Evolutionary conservation across 1,140 invertebrate species (phyloP).

Genomic region (Arctopsyche grandis): DNA sequence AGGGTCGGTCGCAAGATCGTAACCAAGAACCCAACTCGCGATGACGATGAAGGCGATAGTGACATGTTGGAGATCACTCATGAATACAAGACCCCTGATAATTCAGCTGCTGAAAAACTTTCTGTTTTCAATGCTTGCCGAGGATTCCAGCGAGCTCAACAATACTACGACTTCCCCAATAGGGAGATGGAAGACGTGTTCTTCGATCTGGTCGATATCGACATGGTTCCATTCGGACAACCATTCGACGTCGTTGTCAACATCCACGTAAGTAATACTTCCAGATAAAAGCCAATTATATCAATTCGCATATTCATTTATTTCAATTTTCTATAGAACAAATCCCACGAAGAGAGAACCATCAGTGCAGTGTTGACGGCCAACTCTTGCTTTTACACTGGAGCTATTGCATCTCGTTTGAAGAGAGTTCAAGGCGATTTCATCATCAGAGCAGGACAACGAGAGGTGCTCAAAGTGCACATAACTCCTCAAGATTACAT

Average conservation of each 20-base stretch:
- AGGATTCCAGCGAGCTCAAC: slow-evolving; percentile 68
- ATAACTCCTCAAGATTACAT: slow-evolving; percentile 71
- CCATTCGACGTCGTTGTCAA: slow-evolving; percentile 74
- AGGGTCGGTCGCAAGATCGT: slow-evolving; percentile 79
- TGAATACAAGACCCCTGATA: slow-evolving; percentile 78
- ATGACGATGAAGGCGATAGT: slow-evolving; percentile 71
- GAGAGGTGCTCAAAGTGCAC: slow-evolving; percentile 67
- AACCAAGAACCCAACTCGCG: slow-evolving; percentile 73
- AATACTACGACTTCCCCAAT: slow-evolving; percentile 69
- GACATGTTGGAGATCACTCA: slow-evolving; percentile 76
- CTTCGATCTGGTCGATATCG: slow-evolving; percentile 76
- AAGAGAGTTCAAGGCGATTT: slow-evolving; percentile 73
- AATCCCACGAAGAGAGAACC: slow-evolving; percentile 71
- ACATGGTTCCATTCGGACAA: slow-evolving; percentile 73
- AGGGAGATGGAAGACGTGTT: slow-evolving; percentile 70
- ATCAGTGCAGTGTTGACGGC: slow-evolving; percentile 72
- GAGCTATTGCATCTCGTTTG: slow-evolving; percentile 72
- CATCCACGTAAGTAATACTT: slow-evolving; percentile 65
- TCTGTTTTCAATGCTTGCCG: slow-evolving; percentile 73
- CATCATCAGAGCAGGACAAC: slow-evolving; percentile 66
- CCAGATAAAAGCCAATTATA: background rate
- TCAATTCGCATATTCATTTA: no score
- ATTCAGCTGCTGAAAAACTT: slow-evolving; percentile 70
- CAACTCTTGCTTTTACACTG: slow-evolving; percentile 76
- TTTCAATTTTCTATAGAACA: slow-evolving; percentile 65